Evolutionary conservation across 2,113 vertebrate genomes (phyloP), one percentile per base, ranked within the genome.

Genomic region (Pygoscelis adeliae): DNA sequence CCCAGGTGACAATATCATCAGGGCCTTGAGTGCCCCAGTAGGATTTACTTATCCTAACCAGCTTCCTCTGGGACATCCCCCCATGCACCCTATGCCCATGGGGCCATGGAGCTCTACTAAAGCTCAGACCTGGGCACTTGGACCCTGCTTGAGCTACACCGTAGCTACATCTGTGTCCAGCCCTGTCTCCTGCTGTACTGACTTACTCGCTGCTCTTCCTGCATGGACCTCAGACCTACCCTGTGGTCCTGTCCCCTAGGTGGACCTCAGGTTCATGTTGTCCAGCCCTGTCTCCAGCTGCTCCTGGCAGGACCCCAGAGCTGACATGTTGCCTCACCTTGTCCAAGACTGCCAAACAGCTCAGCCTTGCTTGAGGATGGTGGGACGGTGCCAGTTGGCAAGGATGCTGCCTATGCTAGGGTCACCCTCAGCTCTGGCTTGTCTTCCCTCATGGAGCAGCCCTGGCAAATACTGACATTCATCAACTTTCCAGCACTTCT

Each of bases 331-430:
- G 25, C 15, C 40, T 81, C 14, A 44, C 4, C 14, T 66, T 3
- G 0, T 40, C 42, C n/a, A 85, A 55, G 56, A 58, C 32, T 17
- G 21, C 46, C 5, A 3, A 79, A 66, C 12, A 53, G 8, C 27
- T 88, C 52, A 72, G 22, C 11, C 11, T 11, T 67, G 50, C 25
- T 58, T 71, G 30, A 81, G 23, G 32, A 16, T 0, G 2, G 10
- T 34, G 38, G 19, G 25, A 49, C 0, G 0, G 30, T 55, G 3
- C 13, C 52, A 2, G 0, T 4, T 66, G 34, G 30, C 17, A 78
- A 66, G 36, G 19, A 25, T 66, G 12, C 9, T 59, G 21, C 25
- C 15, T 38, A 1, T 47, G 4, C 7, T 80, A 78, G 12, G 11
- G 6, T 42, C 42, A 74, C 4, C 21, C 10, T 59, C n/a, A 46